Evolutionary conservation across 1,140 invertebrate genomes (phyloP), one percentile per base, ranked within the genome.

Genomic region (Drosophila tsacasi): DNA sequence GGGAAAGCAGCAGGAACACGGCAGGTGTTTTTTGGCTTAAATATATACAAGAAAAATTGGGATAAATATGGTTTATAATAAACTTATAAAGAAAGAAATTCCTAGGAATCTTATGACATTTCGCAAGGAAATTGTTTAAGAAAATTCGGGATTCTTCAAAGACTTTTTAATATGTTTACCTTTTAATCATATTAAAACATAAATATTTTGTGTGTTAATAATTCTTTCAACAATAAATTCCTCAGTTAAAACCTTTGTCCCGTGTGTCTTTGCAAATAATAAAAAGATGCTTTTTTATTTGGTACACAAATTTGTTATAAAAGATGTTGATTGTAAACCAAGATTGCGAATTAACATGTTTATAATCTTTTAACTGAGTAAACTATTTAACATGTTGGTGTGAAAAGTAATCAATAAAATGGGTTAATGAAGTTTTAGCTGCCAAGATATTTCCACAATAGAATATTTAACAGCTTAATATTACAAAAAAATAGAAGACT

Each of bases 1-100:
- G 19, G 47, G 52, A 37, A 39, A 42, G 37, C 63, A 47, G 40
- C 37, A 35, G 9, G n/a, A 17, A 5, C 27, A 27, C 68, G 59
- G 69, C 69, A 73, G 69, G 69, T 73, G 52, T 35, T 35, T 35
- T 52, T 50, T 42, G 13, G 8, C 23, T n/a, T 10, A 32, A 23
- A 21, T 23, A 65, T 23, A 65, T 30, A 44, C 27, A 40, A 13
- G 2, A 13, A 13, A 40, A 23, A 60, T 49, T 5, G 8, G 19
- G 5, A 37, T 37, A 55, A 35, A 55, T 37, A 55, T 55, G 30
- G 30, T 7, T 52, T 30, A 30, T 30, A 5, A 27, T 12, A 30
- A 12, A n/a, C 6, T 21, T 35, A 35, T 9, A 2, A 17, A 30
- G 13, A 8, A 35, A 9, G 27, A 5, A 21, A 21, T 35, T 15